phyloP scores from a whole-genome alignment of 2,797 vertebrate species.

The Microchirus variegatus region DNA sequence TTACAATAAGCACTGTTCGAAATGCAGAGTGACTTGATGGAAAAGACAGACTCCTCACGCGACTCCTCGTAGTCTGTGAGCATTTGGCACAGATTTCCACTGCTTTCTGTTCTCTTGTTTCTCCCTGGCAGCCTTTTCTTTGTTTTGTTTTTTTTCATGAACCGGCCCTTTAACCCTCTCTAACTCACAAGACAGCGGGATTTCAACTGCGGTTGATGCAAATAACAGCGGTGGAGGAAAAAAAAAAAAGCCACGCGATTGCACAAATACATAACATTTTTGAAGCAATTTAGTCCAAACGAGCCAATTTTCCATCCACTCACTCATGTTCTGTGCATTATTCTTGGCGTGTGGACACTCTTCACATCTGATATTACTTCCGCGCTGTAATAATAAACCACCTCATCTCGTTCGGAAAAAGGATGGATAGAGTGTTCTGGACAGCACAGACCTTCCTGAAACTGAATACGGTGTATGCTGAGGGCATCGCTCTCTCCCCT shows the following conservation, averaged over 20 bases:
- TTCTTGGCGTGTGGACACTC: constrained; percentile 69
- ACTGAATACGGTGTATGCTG: constrained; percentile 69
- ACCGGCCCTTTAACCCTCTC: constrained; percentile 64
- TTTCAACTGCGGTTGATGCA: constrained; percentile 55
- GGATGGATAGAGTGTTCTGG: constrained; percentile 62
- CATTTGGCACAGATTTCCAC: constrained; percentile 44
- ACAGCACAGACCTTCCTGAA: constrained; percentile 70
- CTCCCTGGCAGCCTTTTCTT: constrained; percentile 51
- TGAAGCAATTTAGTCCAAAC: constrained; percentile 48
- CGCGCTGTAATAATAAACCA: constrained; percentile 78
- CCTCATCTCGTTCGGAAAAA: constrained; percentile 60
- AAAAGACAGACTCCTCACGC: constrained; percentile 29
- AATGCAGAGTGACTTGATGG: constrained; percentile 5
- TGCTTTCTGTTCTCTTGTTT: constrained; percentile 54
- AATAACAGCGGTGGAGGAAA: constrained; percentile 49
- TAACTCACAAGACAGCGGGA: not conserved
- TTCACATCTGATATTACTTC: constrained; percentile 78
- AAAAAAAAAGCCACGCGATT: constrained; percentile 56
- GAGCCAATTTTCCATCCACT: constrained; percentile 47
- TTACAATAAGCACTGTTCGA: constrained; percentile 49
- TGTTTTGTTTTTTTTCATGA: constrained; percentile 48
- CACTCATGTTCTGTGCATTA: constrained; percentile 67
- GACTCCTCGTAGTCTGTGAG: constrained; percentile 47
- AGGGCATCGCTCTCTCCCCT: constrained; percentile 64
- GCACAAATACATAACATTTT: constrained; percentile 77